Evolutionary conservation across 1,140 invertebrate genomes (phyloP).

Genomic region (Drosophila pseudoananassae): DNA sequence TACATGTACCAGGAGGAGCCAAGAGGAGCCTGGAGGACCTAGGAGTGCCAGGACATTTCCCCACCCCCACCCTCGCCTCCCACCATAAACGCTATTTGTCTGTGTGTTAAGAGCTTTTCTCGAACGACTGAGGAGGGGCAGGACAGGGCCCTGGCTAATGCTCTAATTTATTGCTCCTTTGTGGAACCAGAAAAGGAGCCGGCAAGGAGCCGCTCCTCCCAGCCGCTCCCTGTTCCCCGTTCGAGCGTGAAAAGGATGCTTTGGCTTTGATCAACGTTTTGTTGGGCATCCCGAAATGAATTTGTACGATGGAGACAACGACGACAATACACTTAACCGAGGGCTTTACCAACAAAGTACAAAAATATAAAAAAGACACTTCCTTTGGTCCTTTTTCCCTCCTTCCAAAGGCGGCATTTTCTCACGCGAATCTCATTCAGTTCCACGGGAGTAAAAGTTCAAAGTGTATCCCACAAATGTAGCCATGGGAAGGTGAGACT

Average conservation of each 20-base stretch:
- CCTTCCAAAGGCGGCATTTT: conserved; percentile 23
- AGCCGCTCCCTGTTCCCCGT: conserved; percentile 18
- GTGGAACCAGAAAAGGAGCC: conserved; percentile 38
- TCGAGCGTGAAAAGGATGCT: conserved; percentile 76
- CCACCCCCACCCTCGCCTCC: background rate
- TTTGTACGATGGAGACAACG: conserved; percentile 47
- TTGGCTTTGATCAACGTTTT: conserved; percentile 78
- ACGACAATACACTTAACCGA: conserved; percentile 41
- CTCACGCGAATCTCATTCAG: conserved; percentile 41
- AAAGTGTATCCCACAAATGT: conserved; percentile 27
- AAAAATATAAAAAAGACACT: background rate
- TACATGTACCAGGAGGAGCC: conserved; percentile 55
- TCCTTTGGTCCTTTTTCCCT: background rate
- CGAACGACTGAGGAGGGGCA: background rate
- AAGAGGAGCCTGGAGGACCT: background rate
- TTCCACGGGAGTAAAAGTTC: conserved; percentile 32
- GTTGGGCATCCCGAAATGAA: conserved; percentile 73
- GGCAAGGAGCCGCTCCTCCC: conserved; percentile 2
- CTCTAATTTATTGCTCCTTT: conserved; percentile 77
- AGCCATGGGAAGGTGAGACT: conserved; percentile 2
- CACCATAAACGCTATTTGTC: conserved; percentile 15
- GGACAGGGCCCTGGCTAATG: conserved; percentile 45
- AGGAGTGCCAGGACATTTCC: background rate
- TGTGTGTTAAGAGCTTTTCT: conserved; percentile 68
- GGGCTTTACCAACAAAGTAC: conserved; percentile 3